Conservation (phyloP, 2,797 vertebrate genomes). For the Cryptoblepharus egeriae region DNA sequence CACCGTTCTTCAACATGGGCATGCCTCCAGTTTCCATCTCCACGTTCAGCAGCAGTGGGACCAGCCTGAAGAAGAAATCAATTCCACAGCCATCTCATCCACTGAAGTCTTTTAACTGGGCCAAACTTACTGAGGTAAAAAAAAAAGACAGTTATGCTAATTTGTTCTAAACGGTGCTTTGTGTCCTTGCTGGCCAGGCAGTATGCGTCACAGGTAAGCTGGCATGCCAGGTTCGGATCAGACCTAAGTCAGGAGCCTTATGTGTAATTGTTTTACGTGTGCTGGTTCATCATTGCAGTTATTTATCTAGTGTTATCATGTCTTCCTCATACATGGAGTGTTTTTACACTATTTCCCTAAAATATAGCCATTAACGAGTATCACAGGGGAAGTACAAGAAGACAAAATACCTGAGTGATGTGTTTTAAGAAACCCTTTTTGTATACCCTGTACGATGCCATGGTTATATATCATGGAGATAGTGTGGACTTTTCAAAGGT, state of each 20-base stretch:
- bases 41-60: constrained; percentile 72
- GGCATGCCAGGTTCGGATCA: too few species aligned
- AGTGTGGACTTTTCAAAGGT: not conserved
- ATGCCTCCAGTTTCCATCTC: constrained; percentile 68
- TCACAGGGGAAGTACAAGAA: not conserved
- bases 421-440: not conserved
- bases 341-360: too few species aligned
- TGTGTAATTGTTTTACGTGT: too few species aligned
- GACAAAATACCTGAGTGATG: not conserved
- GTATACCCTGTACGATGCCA: not conserved
- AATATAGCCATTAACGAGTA: too few species aligned
- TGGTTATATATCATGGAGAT: not conserved
- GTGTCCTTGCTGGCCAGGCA: too few species aligned
- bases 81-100: constrained; percentile 95
- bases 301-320: too few species aligned
- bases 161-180: not conserved
- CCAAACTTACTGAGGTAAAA: constrained; percentile 94
- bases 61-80: constrained; percentile 85
- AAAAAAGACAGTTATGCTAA: constrained; percentile 56
- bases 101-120: constrained; percentile 98
- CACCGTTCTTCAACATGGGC: constrained; percentile 76
- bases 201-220: too few species aligned
- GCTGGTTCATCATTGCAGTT: too few species aligned
- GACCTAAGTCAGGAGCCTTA: too few species aligned
- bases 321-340: too few species aligned